These are phyloP conservation scores for Astropecten irregularis DNA, from an alignment of 53 echinoderm and acorn worm species.

Conservation along the genomic window DNA sequence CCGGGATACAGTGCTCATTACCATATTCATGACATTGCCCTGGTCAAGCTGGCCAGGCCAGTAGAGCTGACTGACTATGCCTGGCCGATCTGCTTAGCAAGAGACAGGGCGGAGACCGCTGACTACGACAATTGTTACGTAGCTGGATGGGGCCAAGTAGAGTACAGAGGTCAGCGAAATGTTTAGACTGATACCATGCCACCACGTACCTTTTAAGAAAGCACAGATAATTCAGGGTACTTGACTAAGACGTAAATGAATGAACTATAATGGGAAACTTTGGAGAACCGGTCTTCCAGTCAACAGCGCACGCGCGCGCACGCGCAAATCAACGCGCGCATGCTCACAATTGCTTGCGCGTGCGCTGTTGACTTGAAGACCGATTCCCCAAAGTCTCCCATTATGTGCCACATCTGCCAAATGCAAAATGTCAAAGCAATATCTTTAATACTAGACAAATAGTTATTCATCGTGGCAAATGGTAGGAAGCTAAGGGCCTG, in stretches of 20 bases:
- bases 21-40: slow-evolving; percentile 40
- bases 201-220: neutral
- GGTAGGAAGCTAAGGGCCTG: too few species aligned
- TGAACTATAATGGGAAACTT: too few species aligned
- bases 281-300: too few species aligned
- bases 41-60: slow-evolving; percentile 54
- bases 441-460: too few species aligned
- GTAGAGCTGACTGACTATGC: slow-evolving; percentile 19
- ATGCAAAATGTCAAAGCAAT: neutral
- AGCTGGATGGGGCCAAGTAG: slow-evolving; percentile 49
- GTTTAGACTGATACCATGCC: neutral
- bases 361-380: too few species aligned
- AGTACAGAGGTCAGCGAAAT: neutral
- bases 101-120: neutral
- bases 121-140: slow-evolving; percentile 38
- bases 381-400: too few species aligned
- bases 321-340: too few species aligned
- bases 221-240: too few species aligned
- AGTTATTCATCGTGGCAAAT: too few species aligned
- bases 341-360: too few species aligned
- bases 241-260: too few species aligned
- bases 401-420: neutral
- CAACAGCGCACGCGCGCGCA: too few species aligned
- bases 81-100: slow-evolving; percentile 51
- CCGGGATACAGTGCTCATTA: slow-evolving; percentile 25